Conservation (phyloP, 1,140 invertebrate species). For the Oppia nitens region DNA sequence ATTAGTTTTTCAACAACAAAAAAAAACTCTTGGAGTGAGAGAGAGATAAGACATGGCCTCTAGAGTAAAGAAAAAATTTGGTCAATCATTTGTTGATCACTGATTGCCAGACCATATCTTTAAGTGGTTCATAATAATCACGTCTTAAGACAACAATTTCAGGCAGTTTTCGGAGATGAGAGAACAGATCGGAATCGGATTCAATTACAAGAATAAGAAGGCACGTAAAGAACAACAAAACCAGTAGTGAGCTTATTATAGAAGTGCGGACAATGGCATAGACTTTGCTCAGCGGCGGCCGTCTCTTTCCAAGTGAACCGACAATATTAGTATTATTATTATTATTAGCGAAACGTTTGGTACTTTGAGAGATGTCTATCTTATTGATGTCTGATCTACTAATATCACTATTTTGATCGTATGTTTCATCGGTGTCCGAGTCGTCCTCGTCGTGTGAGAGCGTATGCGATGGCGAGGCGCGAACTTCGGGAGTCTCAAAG, state of each 20-base stretch:
- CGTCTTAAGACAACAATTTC: conserved; percentile 56
- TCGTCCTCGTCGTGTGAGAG: not conserved
- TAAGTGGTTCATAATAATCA: conserved; percentile 63
- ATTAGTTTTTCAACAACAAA: no score
- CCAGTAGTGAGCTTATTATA: conserved; percentile 31
- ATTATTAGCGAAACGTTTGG: not conserved
- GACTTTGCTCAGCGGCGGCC: not conserved
- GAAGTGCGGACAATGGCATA: conserved; percentile 7
- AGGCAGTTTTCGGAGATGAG: conserved; percentile 48
- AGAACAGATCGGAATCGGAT: conserved; percentile 50
- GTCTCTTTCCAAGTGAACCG: not conserved
- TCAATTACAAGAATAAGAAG: conserved; percentile 28
- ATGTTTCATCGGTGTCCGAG: conserved; percentile 5
- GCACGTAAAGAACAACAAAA: conserved; percentile 24
- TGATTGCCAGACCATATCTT: conserved; percentile 36
- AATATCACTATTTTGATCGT: conserved; percentile 11
- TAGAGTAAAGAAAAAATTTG: no score
- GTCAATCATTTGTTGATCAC: not conserved
- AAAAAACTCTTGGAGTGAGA: no score
- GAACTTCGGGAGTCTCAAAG: conserved; percentile 15
- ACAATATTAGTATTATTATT: not conserved
- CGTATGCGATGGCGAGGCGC: conserved; percentile 12
- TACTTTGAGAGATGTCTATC: not conserved
- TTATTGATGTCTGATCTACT: not conserved
- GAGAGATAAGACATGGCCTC: no score